Evolutionary conservation across 2,797 vertebrate species (phyloP), one percentile per base, ranked within the genome.

Genomic region (Caiman crocodilus): DNA sequence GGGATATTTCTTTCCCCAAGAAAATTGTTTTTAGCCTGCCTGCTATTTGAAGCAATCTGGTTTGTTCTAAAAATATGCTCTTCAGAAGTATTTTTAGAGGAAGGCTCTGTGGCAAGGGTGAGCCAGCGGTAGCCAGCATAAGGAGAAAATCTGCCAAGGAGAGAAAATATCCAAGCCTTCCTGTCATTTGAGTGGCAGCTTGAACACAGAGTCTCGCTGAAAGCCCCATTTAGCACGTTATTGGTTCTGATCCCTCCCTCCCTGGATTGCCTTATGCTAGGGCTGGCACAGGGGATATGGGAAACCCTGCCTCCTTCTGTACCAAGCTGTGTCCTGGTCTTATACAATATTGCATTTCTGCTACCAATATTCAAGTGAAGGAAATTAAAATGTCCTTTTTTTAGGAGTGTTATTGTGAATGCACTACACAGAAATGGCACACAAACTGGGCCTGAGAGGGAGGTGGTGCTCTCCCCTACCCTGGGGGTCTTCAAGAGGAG

Each of bases 91-190:
- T 71, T 95, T 94, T 93, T 85, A 64, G 64, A 65, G 6, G 23
- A 42, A 16, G n/a, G 42, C 21, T 85, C 59, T 61, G 67, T 76
- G 42, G 21, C 42, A 73, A 18, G 77, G 35, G 35, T 64, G 59
- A 74, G 76, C 89, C 82, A 55, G 82, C 85, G 85, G 84, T 82
- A 89, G 87, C 59, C 77, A 14, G 32, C 30, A n/a, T 32, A 8
- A 0, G 0, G 59, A 26, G 25, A 32, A 23, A 61, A 9, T 35
- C 21, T 81, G n/a, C 26, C 71, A 71, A n/a, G 77, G 73, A 94
- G 87, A 94, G 86, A 85, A 93, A 93, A 82, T 28, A 94, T 59
- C 75, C 73, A 91, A 91, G 91, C 84, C 60, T 90, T 64, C 67
- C 82, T 86, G 55, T 84, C 80, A 42, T 90, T 78, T 85, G 82